Evolutionary conservation across 2,797 vertebrate species (phyloP).

Genomic region (Halcyon smyrnensis): DNA sequence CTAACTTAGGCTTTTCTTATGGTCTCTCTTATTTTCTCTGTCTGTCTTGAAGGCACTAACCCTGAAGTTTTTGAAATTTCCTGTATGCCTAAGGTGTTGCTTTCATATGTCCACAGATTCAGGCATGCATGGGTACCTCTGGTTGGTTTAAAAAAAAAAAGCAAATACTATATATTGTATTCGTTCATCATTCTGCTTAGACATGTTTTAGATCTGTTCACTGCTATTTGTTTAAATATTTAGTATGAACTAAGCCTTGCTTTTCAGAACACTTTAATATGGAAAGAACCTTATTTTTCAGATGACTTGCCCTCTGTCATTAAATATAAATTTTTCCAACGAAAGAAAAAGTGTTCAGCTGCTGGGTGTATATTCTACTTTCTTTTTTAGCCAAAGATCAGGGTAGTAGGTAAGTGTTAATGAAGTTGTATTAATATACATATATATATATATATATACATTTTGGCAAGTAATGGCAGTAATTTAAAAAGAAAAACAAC

Average conservation of each 20-base stretch:
- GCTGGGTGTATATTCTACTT: not conserved
- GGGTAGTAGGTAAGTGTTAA: not conserved
- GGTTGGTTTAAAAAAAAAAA: not conserved
- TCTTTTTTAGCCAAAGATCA: not conserved
- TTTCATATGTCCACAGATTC: not conserved
- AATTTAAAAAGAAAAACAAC: not conserved
- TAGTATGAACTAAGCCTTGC: not conserved
- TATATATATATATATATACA: not conserved
- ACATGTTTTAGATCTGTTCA: not conserved
- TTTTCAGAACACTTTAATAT: constrained; percentile 1
- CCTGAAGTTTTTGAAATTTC: not conserved
- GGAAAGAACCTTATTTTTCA: not conserved
- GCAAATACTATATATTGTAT: not conserved
- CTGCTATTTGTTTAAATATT: not conserved
- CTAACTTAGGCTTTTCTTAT: accelerated
- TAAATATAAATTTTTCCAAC: not conserved
- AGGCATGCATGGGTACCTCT: not conserved
- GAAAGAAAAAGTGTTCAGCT: not conserved
- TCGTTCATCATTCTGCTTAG: not conserved
- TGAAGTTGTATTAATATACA: not conserved
- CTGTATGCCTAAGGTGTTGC: not conserved
- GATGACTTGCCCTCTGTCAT: not conserved
- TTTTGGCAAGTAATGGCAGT: not conserved
- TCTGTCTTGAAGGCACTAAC: not conserved
- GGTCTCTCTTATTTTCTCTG: not conserved